A percentile compares a stretch with the other conserved stretches of the same genome.
Evolutionary conservation across 2,797 vertebrate species (phyloP).

Genomic region (Sardinella longiceps): DNA sequence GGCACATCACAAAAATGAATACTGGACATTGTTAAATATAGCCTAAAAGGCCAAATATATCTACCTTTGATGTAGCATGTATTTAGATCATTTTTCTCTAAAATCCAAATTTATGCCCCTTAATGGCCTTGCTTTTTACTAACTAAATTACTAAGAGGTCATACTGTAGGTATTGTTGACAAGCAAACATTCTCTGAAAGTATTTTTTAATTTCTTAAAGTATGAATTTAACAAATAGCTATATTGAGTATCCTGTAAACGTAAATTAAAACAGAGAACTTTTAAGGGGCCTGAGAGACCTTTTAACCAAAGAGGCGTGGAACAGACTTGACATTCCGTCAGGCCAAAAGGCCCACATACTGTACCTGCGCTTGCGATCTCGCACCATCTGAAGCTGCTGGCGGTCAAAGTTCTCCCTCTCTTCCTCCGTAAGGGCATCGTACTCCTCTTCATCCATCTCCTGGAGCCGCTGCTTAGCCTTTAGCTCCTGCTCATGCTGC

Average conservation of each 20-base stretch:
- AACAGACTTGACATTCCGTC: not conserved
- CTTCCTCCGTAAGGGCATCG: constrained; percentile 75
- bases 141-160: not conserved
- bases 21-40: no score
- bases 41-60: no score
- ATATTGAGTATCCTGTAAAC: not conserved
- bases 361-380: constrained; percentile 75
- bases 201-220: not conserved
- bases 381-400: constrained; percentile 57
- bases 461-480: constrained; percentile 65
- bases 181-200: not conserved
- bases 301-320: not conserved
- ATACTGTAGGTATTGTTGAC: not conserved
- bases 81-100: not conserved
- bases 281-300: constrained; percentile 3
- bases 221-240: not conserved
- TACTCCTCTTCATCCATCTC: constrained; percentile 83
- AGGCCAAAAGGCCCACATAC: constrained; percentile 56
- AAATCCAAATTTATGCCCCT: not conserved
- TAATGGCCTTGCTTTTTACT: not conserved
- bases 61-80: no score
- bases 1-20: no score
- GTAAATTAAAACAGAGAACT: not conserved
- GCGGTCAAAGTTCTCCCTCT: constrained; percentile 65
- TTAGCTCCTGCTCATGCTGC: constrained; percentile 56